Base-by-base conservation (phyloP, 2,113 vertebrate species). In the Eulacestoma nigropectus region DNA sequence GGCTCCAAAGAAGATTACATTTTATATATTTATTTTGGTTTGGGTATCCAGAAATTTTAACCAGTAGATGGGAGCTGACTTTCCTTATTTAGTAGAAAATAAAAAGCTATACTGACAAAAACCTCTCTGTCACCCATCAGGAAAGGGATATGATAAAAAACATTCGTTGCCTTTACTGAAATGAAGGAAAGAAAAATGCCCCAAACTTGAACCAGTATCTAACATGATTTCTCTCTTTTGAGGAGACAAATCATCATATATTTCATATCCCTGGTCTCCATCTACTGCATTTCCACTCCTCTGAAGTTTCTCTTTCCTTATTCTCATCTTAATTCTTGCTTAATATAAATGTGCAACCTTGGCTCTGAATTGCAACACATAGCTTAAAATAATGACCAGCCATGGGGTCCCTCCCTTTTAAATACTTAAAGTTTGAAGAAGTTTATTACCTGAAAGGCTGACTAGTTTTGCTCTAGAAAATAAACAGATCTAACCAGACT, bases 71-170 rank as follows among this genome's bases (percentile, higher is more conserved):
- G 27, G 29, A 84, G 15, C 11, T 50, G 23, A 13, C 11, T 62
- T 70, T 56, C 13, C n/a, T 39, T 67, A 27, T 50, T 65, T 37
- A 44, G 18, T 8, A 72, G 42, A 84, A 84, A 75, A 67, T 25
- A 56, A 39, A 21, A 67, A 75, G 4, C 2, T 63, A 11, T 13
- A 47, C 13, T n/a, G 33, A 62, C 6, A 60, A 29, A 14, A 75
- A 67, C 4, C 2, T 62, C 8, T 68, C n/a, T 0, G 0, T 68
- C 49, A 67, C 5, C 5, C 13, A 65, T 42, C 16, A 87, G 11
- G 39, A 72, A 80, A 69, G 2, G 4, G 4, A 50, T 60, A 42
- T 30, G 9, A n/a, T 49, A 21, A 87, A 89, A 73, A 63, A 16
- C 23, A 59, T 16, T 41, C 59, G 2, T 46, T 56, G 22, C 5